phyloP scores from a whole-genome alignment of 2,797 vertebrate species.

The Pogoniulus pusillus region DNA sequence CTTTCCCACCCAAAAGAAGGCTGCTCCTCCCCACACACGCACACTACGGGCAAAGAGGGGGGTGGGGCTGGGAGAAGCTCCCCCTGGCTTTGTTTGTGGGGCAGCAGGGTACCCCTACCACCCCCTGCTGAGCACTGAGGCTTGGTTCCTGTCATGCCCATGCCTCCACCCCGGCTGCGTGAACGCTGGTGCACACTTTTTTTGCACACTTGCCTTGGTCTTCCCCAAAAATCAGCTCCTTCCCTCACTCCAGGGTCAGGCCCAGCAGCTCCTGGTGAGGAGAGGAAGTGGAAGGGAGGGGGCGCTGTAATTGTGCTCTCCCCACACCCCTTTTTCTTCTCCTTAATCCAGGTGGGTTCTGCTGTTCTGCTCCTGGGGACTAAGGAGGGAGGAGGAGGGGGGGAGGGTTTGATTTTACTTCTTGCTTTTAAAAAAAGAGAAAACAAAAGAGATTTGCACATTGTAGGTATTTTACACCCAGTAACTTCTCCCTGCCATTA shows the following conservation, averaged over 20 bases:
- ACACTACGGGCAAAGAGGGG: background rate
- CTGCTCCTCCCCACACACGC: background rate
- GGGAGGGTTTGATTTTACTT: background rate
- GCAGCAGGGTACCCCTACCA: background rate
- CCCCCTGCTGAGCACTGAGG: background rate
- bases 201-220: background rate
- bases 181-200: background rate
- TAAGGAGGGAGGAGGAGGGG: background rate
- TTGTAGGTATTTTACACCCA: conserved; percentile 51
- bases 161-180: background rate
- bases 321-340: too few species aligned
- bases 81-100: background rate
- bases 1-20: background rate
- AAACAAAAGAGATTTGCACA: conserved; percentile 67
- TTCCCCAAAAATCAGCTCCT: background rate
- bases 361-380: conserved; percentile 36
- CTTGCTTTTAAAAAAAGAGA: background rate
- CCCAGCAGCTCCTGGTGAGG: too few species aligned
- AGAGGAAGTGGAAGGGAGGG: too few species aligned
- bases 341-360: background rate
- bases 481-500: background rate
- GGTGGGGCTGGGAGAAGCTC: background rate
- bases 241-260: background rate
- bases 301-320: too few species aligned
- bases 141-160: too few species aligned